Evolutionary conservation across 2,797 vertebrate species (phyloP), one percentile per base, ranked within the genome.

Genomic region (Arctocebus calabarensis): DNA sequence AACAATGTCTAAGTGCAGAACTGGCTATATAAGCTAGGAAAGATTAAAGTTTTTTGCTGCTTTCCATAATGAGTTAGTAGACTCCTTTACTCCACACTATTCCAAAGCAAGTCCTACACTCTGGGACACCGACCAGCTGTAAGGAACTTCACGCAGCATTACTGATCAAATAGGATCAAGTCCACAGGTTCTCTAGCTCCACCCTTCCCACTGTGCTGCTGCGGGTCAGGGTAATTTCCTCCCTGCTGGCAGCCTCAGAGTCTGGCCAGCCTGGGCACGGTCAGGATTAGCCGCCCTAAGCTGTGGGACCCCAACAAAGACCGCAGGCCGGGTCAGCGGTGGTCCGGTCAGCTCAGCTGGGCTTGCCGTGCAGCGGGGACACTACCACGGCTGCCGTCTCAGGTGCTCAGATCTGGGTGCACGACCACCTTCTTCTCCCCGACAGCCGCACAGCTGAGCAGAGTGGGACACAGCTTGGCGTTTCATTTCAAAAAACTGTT

Each of bases 401-500:
- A 34, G 34, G 43, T 43, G 9, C 37, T 32, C 9, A 57, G 43
- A 29, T 7, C 13, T 43, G 14, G 70, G 70, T 13, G 7, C 25
- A 52, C 22, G 68, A 23, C 37, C 22, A n/a, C 4, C 32, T 34
- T 61, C 75, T 61, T 37, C 12, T 52, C n/a, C 34, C 10, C 25
- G 7, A 70, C n/a, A 12, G 37, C 45, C 40, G 29, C 1, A 57
- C 70, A 57, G 37, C 12, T 23, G 29, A 68, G 27, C 13, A 34
- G 17, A 0, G 3, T 23, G 25, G 52, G 37, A 34, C 27, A 59
- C 27, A 70, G 40, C 16, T 37, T 88, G 57, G 34, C 9, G 37
- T 68, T 78, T 68, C 75, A 61, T 77, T 88, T 83, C 66, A 68
- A 94, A 93, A 96, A 20, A 68, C 12, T 64, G 37, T 17, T 91